phyloP scores from a whole-genome alignment of 2,888 invertebrate genomes.

The Itoplectis maculator region DNA sequence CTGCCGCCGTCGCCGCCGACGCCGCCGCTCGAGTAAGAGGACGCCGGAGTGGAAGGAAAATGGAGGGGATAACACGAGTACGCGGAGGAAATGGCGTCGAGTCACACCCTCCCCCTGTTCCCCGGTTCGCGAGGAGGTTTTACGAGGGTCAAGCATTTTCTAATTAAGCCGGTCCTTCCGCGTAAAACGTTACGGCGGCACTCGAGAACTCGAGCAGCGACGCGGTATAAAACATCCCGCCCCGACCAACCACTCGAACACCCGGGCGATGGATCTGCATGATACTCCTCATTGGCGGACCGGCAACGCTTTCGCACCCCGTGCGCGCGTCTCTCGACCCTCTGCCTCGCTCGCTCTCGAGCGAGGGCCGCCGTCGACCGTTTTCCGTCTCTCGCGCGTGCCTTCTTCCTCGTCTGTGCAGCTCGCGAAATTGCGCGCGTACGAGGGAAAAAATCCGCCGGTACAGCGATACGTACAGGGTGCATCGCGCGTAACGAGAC shows the following conservation, averaged over 20 bases:
- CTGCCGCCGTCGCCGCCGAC: too few relatives aligned
- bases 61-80: slow-evolving; percentile 61
- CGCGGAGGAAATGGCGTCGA: slow-evolving; percentile 51
- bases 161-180: slow-evolving; percentile 78
- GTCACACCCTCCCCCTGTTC: slow-evolving; percentile 55
- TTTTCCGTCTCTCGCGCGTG: slow-evolving; percentile 3
- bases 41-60: slow-evolving; percentile 44
- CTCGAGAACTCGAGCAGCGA: slow-evolving; percentile 69
- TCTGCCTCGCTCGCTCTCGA: slow-evolving; percentile 13
- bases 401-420: slow-evolving; percentile 8
- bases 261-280: slow-evolving; percentile 52
- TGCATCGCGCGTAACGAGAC: not conserved
- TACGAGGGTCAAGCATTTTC: slow-evolving; percentile 81
- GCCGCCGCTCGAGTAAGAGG: too few relatives aligned
- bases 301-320: slow-evolving; percentile 48
- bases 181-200: slow-evolving; percentile 77
- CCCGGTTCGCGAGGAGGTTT: too few relatives aligned
- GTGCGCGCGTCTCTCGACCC: slow-evolving; percentile 18
- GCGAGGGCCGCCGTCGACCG: not conserved
- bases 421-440: slow-evolving; percentile 5
- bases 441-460: slow-evolving; percentile 2
- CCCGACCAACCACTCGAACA: slow-evolving; percentile 53
- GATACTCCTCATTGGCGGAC: slow-evolving; percentile 52
- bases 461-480: not conserved
- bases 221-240: slow-evolving; percentile 36